Evolutionary conservation across 2,113 vertebrate genomes (phyloP).

Genomic region (Ctenomys sociabilis): DNA sequence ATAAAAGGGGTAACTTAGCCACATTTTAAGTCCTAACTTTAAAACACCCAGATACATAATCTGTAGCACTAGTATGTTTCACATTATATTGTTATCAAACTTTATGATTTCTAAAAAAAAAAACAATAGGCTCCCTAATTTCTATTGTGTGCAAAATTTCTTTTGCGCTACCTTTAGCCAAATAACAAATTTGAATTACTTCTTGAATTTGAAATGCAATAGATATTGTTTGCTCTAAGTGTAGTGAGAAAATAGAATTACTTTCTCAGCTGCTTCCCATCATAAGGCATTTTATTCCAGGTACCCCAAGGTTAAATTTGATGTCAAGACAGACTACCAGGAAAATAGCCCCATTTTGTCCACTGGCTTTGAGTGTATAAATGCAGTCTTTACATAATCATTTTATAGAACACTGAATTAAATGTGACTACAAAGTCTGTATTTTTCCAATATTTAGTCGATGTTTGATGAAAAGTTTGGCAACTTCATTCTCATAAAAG

Average conservation of each 20-base stretch:
- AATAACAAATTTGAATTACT: not conserved
- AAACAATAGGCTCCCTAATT: not conserved
- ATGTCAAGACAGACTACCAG: not conserved
- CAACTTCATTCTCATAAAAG: constrained; percentile 74
- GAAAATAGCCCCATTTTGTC: constrained; percentile 31
- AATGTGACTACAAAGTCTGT: constrained; percentile 59
- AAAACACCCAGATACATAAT: constrained; percentile 45
- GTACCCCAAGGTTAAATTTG: constrained; percentile 55
- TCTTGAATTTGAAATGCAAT: constrained; percentile 8
- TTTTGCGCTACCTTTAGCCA: not conserved
- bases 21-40: constrained; percentile 43
- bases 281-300: constrained; percentile 41
- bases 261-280: constrained; percentile 56
- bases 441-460: constrained; percentile 71
- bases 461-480: constrained; percentile 74
- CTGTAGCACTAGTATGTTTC: not conserved
- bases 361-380: constrained; percentile 45
- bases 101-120: not conserved
- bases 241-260: not conserved
- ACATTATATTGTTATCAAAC: not conserved
- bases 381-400: constrained; percentile 52
- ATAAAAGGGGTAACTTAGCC: constrained; percentile 34
- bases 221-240: not conserved
- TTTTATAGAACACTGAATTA: constrained; percentile 64
- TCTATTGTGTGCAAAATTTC: not conserved